A percentile compares a stretch with the other conserved stretches of the same genome.
These are phyloP conservation scores for Diceros bicornis DNA, from an alignment of 2,797 vertebrate genomes.

Conservation along the genomic window DNA sequence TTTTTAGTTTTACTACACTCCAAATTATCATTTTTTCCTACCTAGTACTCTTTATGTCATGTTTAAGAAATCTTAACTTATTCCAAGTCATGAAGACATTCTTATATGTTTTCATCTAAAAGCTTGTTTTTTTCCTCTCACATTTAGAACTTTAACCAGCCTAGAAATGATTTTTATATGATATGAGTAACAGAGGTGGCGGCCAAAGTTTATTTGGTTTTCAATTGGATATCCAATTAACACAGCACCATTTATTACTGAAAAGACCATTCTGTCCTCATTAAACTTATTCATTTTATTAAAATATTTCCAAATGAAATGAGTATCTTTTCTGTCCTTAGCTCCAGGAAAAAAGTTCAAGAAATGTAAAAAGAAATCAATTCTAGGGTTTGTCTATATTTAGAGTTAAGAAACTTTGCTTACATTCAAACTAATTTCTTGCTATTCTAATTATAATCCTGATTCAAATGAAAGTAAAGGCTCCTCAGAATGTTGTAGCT, in stretches of 20 bases:
- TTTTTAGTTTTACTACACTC: neutral
- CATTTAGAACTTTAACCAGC: neutral
- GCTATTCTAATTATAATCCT: neutral
- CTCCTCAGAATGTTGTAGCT: neutral
- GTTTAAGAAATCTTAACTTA: neutral
- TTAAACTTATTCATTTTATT: constrained; percentile 7
- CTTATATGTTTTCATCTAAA: neutral
- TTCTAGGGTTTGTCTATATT: neutral
- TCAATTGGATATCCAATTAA: neutral
- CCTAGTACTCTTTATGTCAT: neutral
- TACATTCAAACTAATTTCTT: neutral
- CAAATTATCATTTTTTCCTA: neutral
- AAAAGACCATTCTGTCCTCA: neutral
- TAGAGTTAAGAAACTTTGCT: neutral
- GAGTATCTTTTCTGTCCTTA: neutral
- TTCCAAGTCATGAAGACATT: neutral
- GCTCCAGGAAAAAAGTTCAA: neutral
- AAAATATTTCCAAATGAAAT: constrained; percentile 30
- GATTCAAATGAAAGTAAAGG: neutral
- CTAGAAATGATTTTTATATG: neutral
- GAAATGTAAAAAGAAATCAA: constrained; percentile 15
- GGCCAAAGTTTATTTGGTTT: neutral
- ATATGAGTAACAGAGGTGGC: neutral
- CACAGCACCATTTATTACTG: neutral
- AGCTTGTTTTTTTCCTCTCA: neutral